phyloP scores from a whole-genome alignment of 2,888 invertebrate species.

The Clunio marinus region DNA sequence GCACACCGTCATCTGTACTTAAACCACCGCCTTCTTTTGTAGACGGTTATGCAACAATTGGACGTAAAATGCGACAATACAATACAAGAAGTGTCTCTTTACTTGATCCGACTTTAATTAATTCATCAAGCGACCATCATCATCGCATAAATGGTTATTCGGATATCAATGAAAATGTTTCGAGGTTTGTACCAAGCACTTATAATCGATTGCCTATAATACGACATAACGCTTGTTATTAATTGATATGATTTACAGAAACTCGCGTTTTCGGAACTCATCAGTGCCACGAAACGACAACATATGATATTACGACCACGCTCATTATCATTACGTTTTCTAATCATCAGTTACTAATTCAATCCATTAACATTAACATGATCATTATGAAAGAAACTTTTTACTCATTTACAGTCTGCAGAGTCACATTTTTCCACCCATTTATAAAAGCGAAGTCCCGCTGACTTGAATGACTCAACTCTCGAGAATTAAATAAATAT shows the following conservation, averaged over 20 bases:
- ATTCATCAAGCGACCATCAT: conserved; percentile 23
- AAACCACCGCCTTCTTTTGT: conserved; percentile 43
- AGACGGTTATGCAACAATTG: conserved; percentile 50
- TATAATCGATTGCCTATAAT: not conserved
- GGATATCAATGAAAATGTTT: not conserved
- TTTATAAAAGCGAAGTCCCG: too few species aligned
- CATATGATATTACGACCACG: conserved; percentile 30
- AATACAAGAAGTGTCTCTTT: conserved; percentile 50
- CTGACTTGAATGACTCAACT: too few species aligned
- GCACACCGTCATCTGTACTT: conserved; percentile 41
- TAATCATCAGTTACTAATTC: too few species aligned
- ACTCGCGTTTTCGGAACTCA: conserved; percentile 43
- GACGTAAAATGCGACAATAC: conserved; percentile 48
- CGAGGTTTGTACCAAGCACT: conserved; percentile 21
- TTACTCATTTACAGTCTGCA: too few species aligned
- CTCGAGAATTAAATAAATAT: too few species aligned
- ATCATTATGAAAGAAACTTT: too few species aligned
- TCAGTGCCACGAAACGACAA: conserved; percentile 46
- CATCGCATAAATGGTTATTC: conserved; percentile 11
- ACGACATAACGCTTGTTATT: not conserved
- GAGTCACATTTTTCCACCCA: too few species aligned
- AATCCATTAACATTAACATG: too few species aligned
- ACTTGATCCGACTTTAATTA: conserved; percentile 44
- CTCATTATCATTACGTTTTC: conserved; percentile 36
- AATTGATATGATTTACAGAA: conserved; percentile 18